Base-by-base conservation (phyloP, 2,113 vertebrate genomes). In the Cebidichthys violaceus region DNA sequence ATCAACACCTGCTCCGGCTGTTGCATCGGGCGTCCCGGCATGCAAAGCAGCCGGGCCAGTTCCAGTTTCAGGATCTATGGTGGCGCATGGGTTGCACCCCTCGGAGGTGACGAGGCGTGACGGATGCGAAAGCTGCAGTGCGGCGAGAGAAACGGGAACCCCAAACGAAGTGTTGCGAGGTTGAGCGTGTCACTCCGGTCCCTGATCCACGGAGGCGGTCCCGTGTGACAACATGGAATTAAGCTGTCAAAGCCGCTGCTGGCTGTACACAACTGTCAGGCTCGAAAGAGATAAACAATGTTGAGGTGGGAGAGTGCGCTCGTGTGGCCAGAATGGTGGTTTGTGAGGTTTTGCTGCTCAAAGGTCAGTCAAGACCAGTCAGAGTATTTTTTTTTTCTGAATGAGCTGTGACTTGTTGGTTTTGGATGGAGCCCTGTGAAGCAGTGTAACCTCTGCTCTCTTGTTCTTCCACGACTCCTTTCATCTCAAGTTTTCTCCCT, bases 161-260 rank as follows among this genome's bases (percentile, higher is more conserved):
- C 52, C 72, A 35, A 84, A 68, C 75, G 86, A 84, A 81, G 75
- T 68, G 59, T 79, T 75, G 72, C 75, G 41, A 77, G 79, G 83
- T 86, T 91, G 68, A 75, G 52, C 78, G 73, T 82, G 86, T 93
- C 91, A 85, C 79, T 84, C 80, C 10, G 45, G 67, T 77, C 59
- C 77, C 70, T 79, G 87, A 93, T 86, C 74, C 70, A 62, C 45
- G 27, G 75, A 81, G 88, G 82, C 88, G 83, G 85, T 77, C 88
- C 75, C 14, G 24, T 47, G 45, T 81, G 85, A 91, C 88, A 92
- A 88, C 88, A 35, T 93, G 84, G 77, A 87, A 94, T 95, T 93
- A 94, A 90, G 83, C 91, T 92, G 92, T 94, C 94, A 94, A 9
- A 62, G 70, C 80, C 14, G 24, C 83, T 81, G 59, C 77, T 9